These are phyloP conservation scores for Dendroctonus ponderosae DNA, from an alignment of 1,140 invertebrate species.

Conservation along the genomic window DNA sequence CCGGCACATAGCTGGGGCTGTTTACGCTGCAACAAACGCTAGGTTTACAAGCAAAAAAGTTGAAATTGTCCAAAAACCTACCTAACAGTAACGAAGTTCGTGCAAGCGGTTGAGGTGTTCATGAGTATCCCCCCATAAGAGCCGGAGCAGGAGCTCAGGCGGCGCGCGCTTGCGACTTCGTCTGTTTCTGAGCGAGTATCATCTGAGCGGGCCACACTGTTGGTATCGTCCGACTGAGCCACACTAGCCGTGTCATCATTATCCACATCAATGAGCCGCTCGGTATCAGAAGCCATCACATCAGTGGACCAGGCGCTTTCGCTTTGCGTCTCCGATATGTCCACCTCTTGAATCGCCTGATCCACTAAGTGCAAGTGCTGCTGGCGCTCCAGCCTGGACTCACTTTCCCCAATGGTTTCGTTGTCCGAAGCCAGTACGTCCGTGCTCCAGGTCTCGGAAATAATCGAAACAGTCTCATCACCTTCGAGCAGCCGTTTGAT, in stretches of 20 bases:
- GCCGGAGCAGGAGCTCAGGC: conserved; percentile 40
- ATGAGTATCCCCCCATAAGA: conserved; percentile 26
- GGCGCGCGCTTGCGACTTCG: conserved; percentile 33
- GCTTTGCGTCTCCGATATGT: conserved; percentile 86
- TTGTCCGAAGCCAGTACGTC: conserved; percentile 94
- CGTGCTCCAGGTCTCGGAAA: conserved; percentile 97
- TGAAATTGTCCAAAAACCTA: neutral
- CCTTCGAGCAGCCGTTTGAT: conserved; percentile 83
- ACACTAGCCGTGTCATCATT: conserved; percentile 78
- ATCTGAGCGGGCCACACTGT: conserved; percentile 61
- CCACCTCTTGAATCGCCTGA: conserved; percentile 50
- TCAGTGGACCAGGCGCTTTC: conserved; percentile 96
- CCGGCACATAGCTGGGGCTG: conserved; percentile 16
- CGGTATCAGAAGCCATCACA: conserved; percentile 91
- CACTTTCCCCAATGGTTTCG: conserved; percentile 75
- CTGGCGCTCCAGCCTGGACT: conserved; percentile 50
- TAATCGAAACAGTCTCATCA: conserved; percentile 92
- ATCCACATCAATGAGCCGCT: conserved; percentile 85
- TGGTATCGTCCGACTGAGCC: conserved; percentile 70
- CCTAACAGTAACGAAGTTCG: conserved; percentile 6
- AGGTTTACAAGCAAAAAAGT: neutral
- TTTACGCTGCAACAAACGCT: conserved; percentile 22
- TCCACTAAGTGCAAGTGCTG: conserved; percentile 36
- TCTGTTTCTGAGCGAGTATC: conserved; percentile 67
- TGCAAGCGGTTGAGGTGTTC: conserved; percentile 16